Evolutionary conservation across 2,888 invertebrate genomes (phyloP), one percentile per base, ranked within the genome.

Genomic region (Tipula vernalis): DNA sequence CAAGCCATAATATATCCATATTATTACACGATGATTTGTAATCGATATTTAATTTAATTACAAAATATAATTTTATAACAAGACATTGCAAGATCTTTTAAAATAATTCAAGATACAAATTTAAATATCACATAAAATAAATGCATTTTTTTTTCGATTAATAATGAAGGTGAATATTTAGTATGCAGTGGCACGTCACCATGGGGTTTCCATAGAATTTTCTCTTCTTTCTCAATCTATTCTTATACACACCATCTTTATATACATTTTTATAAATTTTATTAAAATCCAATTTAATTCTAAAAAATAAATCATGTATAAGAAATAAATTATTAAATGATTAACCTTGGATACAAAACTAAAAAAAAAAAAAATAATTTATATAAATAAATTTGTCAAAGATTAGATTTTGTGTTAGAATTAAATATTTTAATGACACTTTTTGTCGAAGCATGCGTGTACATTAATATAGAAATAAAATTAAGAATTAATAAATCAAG

Each of bases 151-250:
- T 57, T 57, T 71, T 71, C 71, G 71, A 71, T 71, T 71, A 71
- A 71, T 71, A 71, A 71, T 10, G 71, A 71, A 71, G 71, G 71
- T 71, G 71, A 71, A 71, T 71, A 71, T 71, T 71, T 71, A 71
- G 28, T 71, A 71, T 28, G 71, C 71, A 71, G 71, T 71, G 71
- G 71, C 71, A 71, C 28, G 71, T 71, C 71, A 71, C 71, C 71
- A 71, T 71, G 71, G 71, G 71, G 71, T 71, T 71, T 71, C 71
- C 71, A 71, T 71, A 71, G 71, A 71, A 71, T 71, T 71, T 71
- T 71, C 71, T 71, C 71, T 71, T 71, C 71, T 71, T 71, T 71
- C 71, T 71, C 71, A 71, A 71, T 71, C 71, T 71, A 71, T 71
- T 71, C 71, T 28, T 71, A n/a, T 71, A 28, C 28, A 10, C 15